phyloP scores from a whole-genome alignment of 2,888 invertebrate species.

The Neuroscelio doddi region DNA sequence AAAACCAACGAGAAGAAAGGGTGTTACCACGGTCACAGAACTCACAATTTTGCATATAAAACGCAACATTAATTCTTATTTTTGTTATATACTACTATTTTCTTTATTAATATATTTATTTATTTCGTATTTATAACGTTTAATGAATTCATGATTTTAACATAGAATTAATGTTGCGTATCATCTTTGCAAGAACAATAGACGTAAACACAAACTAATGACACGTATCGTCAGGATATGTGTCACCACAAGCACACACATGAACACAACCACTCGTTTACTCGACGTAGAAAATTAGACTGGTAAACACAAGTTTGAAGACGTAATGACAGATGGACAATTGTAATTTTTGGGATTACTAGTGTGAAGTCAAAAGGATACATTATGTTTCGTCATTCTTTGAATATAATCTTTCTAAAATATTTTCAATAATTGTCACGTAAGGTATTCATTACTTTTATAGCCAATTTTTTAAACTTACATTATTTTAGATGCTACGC shows the following conservation, averaged over 20 bases:
- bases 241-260: conserved; percentile 63
- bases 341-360: too few relatives aligned
- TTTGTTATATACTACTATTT: conserved; percentile 11
- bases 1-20: conserved; percentile 72
- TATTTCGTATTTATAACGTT: too few relatives aligned
- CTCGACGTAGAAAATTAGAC: conserved; percentile 69
- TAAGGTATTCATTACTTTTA: too few relatives aligned
- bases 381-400: too few relatives aligned
- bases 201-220: conserved; percentile 72
- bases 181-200: conserved; percentile 71
- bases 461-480: too few relatives aligned
- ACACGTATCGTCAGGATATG: conserved; percentile 65
- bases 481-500: too few relatives aligned
- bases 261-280: conserved; percentile 65
- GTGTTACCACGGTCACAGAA: conserved; percentile 73
- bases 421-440: too few relatives aligned
- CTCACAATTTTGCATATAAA: conserved; percentile 63
- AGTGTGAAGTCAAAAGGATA: too few relatives aligned
- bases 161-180: conserved; percentile 64
- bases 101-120: too few relatives aligned
- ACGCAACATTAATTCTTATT: conserved; percentile 54
- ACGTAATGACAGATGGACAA: conserved; percentile 63
- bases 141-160: too few relatives aligned
- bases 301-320: conserved; percentile 73
- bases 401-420: too few relatives aligned